Evolutionary conservation across 1,140 invertebrate genomes (phyloP).

Genomic region (Zelostemma sp.): DNA sequence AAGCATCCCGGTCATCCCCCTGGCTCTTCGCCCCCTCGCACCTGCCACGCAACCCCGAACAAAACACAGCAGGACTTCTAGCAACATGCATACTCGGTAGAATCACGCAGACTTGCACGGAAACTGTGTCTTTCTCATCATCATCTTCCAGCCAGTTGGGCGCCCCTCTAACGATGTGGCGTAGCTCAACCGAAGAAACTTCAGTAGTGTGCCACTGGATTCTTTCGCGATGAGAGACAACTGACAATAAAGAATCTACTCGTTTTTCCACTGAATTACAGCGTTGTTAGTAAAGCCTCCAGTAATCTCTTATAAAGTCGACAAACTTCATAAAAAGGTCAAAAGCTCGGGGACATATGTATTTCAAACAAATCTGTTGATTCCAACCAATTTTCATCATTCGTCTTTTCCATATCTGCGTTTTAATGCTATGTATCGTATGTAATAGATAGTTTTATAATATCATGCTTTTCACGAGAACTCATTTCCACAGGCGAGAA

Average conservation of each 20-base stretch:
- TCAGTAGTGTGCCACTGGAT: conserved; percentile 28
- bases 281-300: conserved; percentile 21
- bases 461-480: too few species aligned
- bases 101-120: conserved; percentile 23
- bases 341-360: too few species aligned
- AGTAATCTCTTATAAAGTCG: neutral
- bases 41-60: conserved; percentile 31
- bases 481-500: too few species aligned
- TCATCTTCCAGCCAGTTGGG: conserved; percentile 55
- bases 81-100: conserved; percentile 23
- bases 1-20: neutral
- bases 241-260: conserved; percentile 18
- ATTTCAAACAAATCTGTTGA: too few species aligned
- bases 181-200: conserved; percentile 54
- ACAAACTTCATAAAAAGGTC: too few species aligned
- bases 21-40: conserved; percentile 17
- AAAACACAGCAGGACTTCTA: conserved; percentile 30
- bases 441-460: too few species aligned
- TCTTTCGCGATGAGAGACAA: conserved; percentile 36
- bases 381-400: too few species aligned
- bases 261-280: conserved; percentile 36
- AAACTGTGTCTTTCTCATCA: conserved; percentile 31
- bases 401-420: too few species aligned
- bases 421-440: too few species aligned
- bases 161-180: conserved; percentile 54